phyloP scores from a whole-genome alignment of 1,140 invertebrate species.

The Gryon sp. region DNA sequence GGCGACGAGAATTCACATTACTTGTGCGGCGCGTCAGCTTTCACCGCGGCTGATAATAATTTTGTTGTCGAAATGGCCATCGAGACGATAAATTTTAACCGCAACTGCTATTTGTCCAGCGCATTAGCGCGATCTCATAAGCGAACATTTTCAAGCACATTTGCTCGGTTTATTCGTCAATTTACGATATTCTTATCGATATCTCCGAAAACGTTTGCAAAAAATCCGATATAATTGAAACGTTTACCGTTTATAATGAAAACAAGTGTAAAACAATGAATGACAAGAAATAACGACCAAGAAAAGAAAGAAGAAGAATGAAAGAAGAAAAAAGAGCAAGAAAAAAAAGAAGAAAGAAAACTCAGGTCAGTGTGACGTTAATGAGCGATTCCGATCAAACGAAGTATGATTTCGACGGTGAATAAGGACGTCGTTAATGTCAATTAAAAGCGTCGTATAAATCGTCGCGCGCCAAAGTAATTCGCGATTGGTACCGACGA shows the following conservation, averaged over 20 bases:
- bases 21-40: constrained; percentile 48
- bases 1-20: constrained; percentile 34
- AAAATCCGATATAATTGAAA: constrained; percentile 51
- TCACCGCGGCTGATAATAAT: constrained; percentile 56
- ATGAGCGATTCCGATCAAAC: constrained; percentile 47
- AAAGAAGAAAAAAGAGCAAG: too few relatives aligned
- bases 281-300: too few relatives aligned
- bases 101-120: constrained; percentile 54
- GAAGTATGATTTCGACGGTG: constrained; percentile 43
- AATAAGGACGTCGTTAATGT: constrained; percentile 51
- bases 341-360: constrained; percentile 21
- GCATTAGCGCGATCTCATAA: constrained; percentile 20
- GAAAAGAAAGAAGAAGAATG: too few relatives aligned
- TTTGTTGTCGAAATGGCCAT: constrained; percentile 46
- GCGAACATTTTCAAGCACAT: background rate
- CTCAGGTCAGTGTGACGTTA: constrained; percentile 32
- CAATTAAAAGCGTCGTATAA: constrained; percentile 51
- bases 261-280: constrained; percentile 57
- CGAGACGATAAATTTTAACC: constrained; percentile 47
- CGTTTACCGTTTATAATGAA: constrained; percentile 24
- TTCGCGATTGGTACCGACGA: constrained; percentile 16
- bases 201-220: constrained; percentile 35
- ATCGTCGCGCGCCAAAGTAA: constrained; percentile 32
- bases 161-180: constrained; percentile 3
- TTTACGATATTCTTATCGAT: constrained; percentile 43